phyloP scores from a whole-genome alignment of 2,888 invertebrate genomes.

The Steinernema hermaphroditum region DNA sequence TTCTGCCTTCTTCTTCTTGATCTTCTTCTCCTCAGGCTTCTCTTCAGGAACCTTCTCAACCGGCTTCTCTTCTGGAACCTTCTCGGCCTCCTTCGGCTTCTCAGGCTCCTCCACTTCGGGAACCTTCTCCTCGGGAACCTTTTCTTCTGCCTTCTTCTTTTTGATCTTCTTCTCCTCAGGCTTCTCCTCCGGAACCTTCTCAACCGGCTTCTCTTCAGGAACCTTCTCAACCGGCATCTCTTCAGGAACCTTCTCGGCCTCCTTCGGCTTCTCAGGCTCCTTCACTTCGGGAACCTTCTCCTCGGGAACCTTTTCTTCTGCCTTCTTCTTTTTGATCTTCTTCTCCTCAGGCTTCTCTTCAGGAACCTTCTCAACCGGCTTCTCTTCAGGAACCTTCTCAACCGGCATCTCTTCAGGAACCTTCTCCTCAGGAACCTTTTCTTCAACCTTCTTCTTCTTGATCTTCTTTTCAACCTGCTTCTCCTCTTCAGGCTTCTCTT shows the following conservation, averaged over 20 bases:
- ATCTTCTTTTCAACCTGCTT: constrained; percentile 27
- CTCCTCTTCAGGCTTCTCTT: constrained; percentile 22
- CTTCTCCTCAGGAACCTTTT: constrained; percentile 30
- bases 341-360: neutral
- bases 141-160: constrained; percentile 25
- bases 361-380: neutral
- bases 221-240: constrained; percentile 20
- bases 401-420: neutral
- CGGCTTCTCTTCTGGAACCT: constrained; percentile 28
- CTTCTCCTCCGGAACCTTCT: constrained; percentile 1
- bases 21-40: neutral
- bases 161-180: constrained; percentile 28
- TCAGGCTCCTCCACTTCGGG: constrained; percentile 28
- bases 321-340: neutral
- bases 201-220: neutral
- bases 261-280: constrained; percentile 16
- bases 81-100: constrained; percentile 11
- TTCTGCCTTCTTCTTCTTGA: neutral
- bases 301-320: constrained; percentile 10
- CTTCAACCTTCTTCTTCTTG: constrained; percentile 29
- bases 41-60: constrained; percentile 24
- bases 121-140: constrained; percentile 32
- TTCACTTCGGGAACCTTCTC: neutral
- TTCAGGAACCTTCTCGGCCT: neutral
- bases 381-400: constrained; percentile 24